Percentiles rank a stretch among this genome's conserved stretches.
Conservation (phyloP, 2,888 invertebrate genomes). For the Amorpha juglandis region DNA sequence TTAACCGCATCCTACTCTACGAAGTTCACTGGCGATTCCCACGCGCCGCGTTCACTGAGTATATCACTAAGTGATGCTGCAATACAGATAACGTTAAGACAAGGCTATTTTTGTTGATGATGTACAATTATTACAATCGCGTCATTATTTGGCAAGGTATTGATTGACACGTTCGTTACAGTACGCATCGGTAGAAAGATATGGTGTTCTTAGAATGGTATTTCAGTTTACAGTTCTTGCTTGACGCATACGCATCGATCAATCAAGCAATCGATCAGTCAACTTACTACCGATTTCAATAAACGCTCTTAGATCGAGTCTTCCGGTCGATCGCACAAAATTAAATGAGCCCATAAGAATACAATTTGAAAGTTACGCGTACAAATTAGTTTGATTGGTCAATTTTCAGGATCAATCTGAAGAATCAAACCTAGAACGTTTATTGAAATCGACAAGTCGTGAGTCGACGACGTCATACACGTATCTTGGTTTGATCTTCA, state of each 20-base stretch:
- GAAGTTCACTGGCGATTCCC: slow-evolving; percentile 76
- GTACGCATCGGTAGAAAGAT: neutral
- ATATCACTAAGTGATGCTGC: slow-evolving; percentile 51
- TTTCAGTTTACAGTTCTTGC: neutral
- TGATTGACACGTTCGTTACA: neutral
- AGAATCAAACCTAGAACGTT: too few relatives aligned
- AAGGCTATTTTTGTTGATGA: slow-evolving; percentile 56
- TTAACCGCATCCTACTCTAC: slow-evolving; percentile 74
- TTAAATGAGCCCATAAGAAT: too few relatives aligned
- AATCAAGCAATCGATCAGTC: neutral
- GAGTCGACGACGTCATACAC: neutral
- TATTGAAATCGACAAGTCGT: too few relatives aligned
- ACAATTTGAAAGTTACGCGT: too few relatives aligned
- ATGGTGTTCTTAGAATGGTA: neutral
- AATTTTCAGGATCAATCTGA: too few relatives aligned
- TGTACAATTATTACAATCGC: slow-evolving; percentile 9
- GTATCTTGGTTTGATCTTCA: neutral
- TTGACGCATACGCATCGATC: neutral
- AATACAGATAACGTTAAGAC: slow-evolving; percentile 38
- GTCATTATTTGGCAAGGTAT: slow-evolving; percentile 23
- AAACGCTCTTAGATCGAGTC: too few relatives aligned
- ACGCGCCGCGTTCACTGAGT: slow-evolving; percentile 65
- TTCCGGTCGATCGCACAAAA: too few relatives aligned
- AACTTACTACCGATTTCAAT: too few relatives aligned
- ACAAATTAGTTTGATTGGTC: too few relatives aligned